These are phyloP conservation scores for Coranthus polyacanthus DNA, from an alignment of 2,797 vertebrate genomes.

Conservation along the genomic window DNA sequence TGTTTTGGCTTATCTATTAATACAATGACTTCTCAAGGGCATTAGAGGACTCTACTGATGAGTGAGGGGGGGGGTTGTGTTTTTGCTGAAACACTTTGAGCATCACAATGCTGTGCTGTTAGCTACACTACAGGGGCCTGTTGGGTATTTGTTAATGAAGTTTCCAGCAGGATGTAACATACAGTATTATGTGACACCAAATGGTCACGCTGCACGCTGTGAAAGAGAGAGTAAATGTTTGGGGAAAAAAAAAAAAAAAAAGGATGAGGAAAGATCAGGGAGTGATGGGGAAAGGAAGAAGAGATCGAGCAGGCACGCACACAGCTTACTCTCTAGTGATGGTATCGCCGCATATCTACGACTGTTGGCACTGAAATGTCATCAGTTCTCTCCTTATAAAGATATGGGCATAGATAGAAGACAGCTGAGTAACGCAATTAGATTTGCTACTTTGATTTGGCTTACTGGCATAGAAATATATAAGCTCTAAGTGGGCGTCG, in stretches of 20 bases:
- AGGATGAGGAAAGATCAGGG: not conserved
- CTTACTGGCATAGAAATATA: constrained; percentile 33
- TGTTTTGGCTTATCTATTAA: constrained; percentile 35
- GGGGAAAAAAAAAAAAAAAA: no score
- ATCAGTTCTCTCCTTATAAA: constrained; percentile 9
- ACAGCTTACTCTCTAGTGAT: constrained; percentile 15
- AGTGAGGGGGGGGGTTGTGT: constrained; percentile 35
- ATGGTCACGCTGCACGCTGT: not conserved
- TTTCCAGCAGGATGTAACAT: constrained; percentile 1
- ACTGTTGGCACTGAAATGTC: constrained; percentile 10
- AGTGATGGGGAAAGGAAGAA: not conserved
- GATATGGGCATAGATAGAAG: constrained; percentile 1
- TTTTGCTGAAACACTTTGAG: constrained; percentile 22
- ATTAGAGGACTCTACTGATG: constrained; percentile 31
- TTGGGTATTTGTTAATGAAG: constrained; percentile 21
- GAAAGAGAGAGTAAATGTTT: not conserved
- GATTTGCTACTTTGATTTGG: constrained; percentile 19
- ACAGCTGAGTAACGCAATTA: constrained; percentile 13
- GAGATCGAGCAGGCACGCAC: not conserved
- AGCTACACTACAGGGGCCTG: constrained; percentile 24
- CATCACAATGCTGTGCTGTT: constrained; percentile 33
- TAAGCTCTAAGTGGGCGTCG: constrained; percentile 49
- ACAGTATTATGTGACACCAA: constrained; percentile 19
- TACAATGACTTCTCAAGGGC: constrained; percentile 27
- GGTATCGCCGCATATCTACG: constrained; percentile 22